Evolutionary conservation across 2,888 invertebrate species (phyloP).

Genomic region (Mesopsocus fuscifrons): DNA sequence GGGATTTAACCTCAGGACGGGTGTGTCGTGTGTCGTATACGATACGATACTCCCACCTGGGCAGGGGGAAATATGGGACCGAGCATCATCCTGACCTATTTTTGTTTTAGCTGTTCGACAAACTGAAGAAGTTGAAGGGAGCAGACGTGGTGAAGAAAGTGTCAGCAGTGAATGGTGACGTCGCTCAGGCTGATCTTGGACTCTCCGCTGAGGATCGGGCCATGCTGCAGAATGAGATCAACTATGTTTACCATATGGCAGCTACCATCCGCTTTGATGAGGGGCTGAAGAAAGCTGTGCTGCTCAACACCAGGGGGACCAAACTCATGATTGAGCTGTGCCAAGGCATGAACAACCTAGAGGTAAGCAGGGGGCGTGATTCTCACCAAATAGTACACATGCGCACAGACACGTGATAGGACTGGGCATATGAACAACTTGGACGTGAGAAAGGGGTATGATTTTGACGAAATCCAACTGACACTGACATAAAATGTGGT

Average conservation of each 20-base stretch:
- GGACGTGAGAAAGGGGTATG: too few species aligned
- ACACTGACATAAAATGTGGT: too few species aligned
- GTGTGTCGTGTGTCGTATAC: too few species aligned
- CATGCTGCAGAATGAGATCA: constrained; percentile 42
- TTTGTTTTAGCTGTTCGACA: constrained; percentile 49
- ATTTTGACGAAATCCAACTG: too few species aligned
- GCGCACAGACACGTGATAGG: too few species aligned
- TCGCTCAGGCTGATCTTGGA: constrained; percentile 43
- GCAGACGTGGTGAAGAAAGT: constrained; percentile 44
- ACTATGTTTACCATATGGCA: constrained; percentile 71
- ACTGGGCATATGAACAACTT: too few species aligned
- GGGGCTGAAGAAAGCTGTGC: constrained; percentile 67
- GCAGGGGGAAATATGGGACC: too few species aligned
- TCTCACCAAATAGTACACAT: too few species aligned
- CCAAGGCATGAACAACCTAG: constrained; percentile 48
- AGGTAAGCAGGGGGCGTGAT: too few species aligned
- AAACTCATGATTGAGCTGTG: constrained; percentile 71
- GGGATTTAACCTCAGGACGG: too few species aligned
- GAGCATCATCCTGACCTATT: constrained; percentile 14
- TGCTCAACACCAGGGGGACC: constrained; percentile 83
- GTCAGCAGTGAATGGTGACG: constrained; percentile 53
- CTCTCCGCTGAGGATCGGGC: constrained; percentile 44
- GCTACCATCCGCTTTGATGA: constrained; percentile 72
- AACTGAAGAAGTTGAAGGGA: constrained; percentile 43
- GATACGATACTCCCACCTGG: too few species aligned